Evolutionary conservation across 2,113 vertebrate species (phyloP).

Genomic region (Oxygymnocypris stewartii): DNA sequence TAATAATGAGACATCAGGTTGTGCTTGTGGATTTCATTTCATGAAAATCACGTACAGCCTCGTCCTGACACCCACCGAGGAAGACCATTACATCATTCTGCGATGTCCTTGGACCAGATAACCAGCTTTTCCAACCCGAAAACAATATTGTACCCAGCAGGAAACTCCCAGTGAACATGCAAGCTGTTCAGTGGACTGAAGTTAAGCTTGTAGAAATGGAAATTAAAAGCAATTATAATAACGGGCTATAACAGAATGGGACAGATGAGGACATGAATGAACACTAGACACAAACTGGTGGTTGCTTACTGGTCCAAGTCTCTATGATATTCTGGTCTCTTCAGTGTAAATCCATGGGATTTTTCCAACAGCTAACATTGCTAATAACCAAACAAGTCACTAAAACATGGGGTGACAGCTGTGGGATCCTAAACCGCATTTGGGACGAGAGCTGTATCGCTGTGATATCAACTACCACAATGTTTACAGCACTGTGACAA

Average conservation of each 20-base stretch:
- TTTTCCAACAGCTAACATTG: background rate
- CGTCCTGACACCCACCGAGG: slow-evolving; percentile 45
- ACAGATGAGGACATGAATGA: background rate
- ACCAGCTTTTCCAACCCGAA: slow-evolving; percentile 43
- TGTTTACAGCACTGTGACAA: slow-evolving; percentile 24
- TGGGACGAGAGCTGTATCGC: background rate
- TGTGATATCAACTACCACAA: background rate
- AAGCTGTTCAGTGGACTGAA: slow-evolving; percentile 26
- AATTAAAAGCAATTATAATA: background rate
- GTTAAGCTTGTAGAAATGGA: slow-evolving; percentile 8
- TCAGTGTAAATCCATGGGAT: background rate
- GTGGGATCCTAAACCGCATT: background rate
- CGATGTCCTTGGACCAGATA: slow-evolving; percentile 62
- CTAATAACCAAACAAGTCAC: background rate
- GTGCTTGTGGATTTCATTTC: slow-evolving; percentile 41
- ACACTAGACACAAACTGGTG: background rate
- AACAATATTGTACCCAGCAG: slow-evolving; percentile 55
- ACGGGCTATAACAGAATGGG: background rate
- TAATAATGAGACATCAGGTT: slow-evolving; percentile 35
- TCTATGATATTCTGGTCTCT: background rate
- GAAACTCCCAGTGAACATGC: slow-evolving; percentile 31
- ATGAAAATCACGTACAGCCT: slow-evolving; percentile 49
- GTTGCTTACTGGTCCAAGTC: background rate
- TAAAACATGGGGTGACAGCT: background rate
- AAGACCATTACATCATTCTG: slow-evolving; percentile 45